Base-by-base conservation (phyloP, 1,140 invertebrate species). In the Nephotettix cincticeps region DNA sequence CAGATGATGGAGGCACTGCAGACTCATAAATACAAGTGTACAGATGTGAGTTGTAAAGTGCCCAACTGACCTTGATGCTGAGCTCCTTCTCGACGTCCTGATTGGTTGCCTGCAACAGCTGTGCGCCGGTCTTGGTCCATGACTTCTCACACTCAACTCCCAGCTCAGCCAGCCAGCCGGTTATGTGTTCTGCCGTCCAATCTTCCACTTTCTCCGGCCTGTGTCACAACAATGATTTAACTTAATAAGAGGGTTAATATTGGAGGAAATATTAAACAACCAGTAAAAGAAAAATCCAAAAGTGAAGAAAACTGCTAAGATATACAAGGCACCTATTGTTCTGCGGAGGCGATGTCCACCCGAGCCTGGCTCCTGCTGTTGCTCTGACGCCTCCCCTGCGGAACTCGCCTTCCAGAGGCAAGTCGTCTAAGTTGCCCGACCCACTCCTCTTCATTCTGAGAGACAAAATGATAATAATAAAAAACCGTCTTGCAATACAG, bases 51-150 rank as follows among this genome's bases (percentile, higher is more conserved):
- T n/a, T n/a, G n/a, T n/a, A n/a, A n/a, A n/a, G n/a, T n/a, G n/a
- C n/a, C n/a, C n/a, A 69, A 45, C 23, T 72, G 36, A 78, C 81
- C 75, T 94, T 95, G 14, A 95, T 86, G 65, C 87, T 90, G 0
- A 96, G 81, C 77, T 95, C 95, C 79, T 96, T 97, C 79, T 99
- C 97, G 25, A 99, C 86, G 73, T 98, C 93, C 71, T 88, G 82
- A 17, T 88, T 85, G 0, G 90, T 87, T 2, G 92, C 90, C 74
- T 89, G 87, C 14, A 98, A 85, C 25, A 99, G 81, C 71, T 96
- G 93, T 0, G 89, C 83, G 1, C 95, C 91, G 75, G 88, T 90
- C 69, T 89, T 90, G 17, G 95, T 87, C 93, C 93, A 96, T 67
- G 88, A 83, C 76, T 90, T 89, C 17, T 90, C 85, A 80, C 97